These are phyloP conservation scores for Chaetophractus vellerosus DNA, from an alignment of 2,797 vertebrate species.

Conservation along the genomic window DNA sequence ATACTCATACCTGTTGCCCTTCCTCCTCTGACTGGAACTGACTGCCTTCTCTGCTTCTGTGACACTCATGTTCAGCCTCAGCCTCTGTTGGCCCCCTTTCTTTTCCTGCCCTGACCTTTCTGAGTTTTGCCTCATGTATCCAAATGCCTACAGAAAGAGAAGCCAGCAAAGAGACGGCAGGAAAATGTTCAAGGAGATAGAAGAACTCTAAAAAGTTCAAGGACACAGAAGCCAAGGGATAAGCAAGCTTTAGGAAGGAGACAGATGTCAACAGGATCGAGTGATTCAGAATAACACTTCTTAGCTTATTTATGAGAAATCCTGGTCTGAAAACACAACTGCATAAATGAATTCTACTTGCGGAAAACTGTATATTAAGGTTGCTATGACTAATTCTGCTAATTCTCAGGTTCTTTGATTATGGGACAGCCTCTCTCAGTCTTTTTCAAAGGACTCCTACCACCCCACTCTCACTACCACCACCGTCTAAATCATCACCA, in stretches of 20 bases:
- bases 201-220: background rate
- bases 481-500: background rate
- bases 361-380: background rate
- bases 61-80: background rate
- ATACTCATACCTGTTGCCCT: background rate
- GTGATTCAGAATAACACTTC: conserved; percentile 1
- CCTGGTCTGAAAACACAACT: conserved; percentile 26
- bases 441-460: background rate
- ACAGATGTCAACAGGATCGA: background rate
- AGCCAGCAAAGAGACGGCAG: background rate
- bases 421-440: background rate
- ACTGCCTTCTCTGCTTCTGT: background rate
- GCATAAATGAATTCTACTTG: background rate
- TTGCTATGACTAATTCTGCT: background rate
- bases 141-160: conserved; percentile 39
- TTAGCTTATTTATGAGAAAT: conserved; percentile 21
- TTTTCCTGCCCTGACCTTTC: background rate
- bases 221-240: background rate
- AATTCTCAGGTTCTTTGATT: conserved; percentile 17
- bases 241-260: conserved; percentile 20
- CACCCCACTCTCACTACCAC: background rate
- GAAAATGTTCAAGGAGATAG: background rate
- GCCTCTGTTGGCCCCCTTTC: background rate
- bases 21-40: background rate
- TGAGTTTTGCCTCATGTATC: background rate